Evolutionary conservation across 2,113 vertebrate genomes (phyloP).

Genomic region (Illadopsis cleaveri): DNA sequence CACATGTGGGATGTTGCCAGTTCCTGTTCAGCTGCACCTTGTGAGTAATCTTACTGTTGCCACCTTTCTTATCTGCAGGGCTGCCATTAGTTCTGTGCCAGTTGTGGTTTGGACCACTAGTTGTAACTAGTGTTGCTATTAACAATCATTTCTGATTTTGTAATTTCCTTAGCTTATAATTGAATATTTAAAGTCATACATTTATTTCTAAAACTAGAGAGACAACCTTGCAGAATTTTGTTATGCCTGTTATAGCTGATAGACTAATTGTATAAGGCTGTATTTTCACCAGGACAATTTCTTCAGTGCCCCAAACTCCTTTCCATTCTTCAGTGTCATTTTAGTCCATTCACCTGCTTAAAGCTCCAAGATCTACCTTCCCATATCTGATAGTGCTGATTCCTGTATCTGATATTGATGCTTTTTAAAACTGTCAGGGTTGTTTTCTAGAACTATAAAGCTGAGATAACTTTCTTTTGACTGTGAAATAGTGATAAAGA

Average conservation of each 20-base stretch:
- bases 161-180: not conserved
- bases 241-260: not conserved
- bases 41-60: not conserved
- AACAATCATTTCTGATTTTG: not conserved
- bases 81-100: not conserved
- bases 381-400: not conserved
- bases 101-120: not conserved
- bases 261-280: not conserved
- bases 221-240: not conserved
- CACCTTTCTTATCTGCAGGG: accelerated
- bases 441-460: not conserved
- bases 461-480: not conserved
- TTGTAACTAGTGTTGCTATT: not conserved
- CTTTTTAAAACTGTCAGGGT: not conserved
- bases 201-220: not conserved
- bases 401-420: not conserved
- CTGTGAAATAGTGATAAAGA: not conserved
- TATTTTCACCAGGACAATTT: not conserved
- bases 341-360: not conserved
- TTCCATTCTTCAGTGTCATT: not conserved
- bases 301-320: not conserved
- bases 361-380: not conserved
- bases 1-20: accelerated
- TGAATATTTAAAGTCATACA: not conserved
- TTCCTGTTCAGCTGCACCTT: not conserved